Evolutionary conservation across 35 echinoderm and acorn worm species (phyloP), one percentile per base, ranked within the genome.

Genomic region (Apostichopus californicus): DNA sequence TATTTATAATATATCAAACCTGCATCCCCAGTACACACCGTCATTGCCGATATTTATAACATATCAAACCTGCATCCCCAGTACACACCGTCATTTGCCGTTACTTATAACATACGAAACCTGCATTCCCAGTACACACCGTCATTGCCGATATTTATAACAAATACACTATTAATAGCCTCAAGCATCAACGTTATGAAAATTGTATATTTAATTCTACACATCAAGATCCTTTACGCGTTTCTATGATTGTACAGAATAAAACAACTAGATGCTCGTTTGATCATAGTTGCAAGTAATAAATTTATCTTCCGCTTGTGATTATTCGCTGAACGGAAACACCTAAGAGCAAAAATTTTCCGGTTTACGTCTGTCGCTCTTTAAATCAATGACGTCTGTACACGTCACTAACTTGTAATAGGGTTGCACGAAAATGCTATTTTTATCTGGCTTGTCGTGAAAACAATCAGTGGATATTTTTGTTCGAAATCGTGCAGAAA

Each of bases 371-470:
- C 57, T 18, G 56, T 59, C 5, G 24, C 81, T 85, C 81, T 85
- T 85, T 85, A 85, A 85, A 85, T 52, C 81, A 85, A 85, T 85
- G 81, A 85, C 81, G 81, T 85, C 81, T 85, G 12, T 17, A 59
- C 4, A 85, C 81, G 81, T 85, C 81, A 85, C 57, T 75, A 6
- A 22, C 71, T 75, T 58, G 52, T 55, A 21, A 85, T 85, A 60
- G 81, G 3, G 57, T 85, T 59, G 55, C 55, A 14, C 56, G 56
- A 60, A 85, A 54, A 55, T 58, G 17, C 81, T 85, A 85, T 85
- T 85, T 85, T 85, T 85, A 85, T 4, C 81, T 85, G 55, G 54
- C 57, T 59, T 56, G 81, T 59, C 55, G 81, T 55, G 57, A 85
- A 85, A 85, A 85, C 81, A 85, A 85, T 85, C 54, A n/a, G 55